Evolutionary conservation across 1,140 invertebrate genomes (phyloP).

Genomic region (Wasmannia auropunctata): DNA sequence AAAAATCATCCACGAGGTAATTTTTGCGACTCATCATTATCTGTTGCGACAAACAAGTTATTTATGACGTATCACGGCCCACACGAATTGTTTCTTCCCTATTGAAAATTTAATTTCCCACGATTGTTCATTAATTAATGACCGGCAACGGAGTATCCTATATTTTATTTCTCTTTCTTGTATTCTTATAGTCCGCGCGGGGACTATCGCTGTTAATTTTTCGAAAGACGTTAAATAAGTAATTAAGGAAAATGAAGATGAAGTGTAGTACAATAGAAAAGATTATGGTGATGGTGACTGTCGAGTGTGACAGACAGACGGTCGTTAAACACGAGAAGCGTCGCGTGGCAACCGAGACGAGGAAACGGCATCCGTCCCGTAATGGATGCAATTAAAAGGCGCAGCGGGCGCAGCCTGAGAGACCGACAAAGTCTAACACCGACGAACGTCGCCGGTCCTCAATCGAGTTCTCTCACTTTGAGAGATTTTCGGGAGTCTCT

Average conservation of each 20-base stretch:
- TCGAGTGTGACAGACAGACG: neutral
- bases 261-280: constrained; percentile 1
- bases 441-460: constrained; percentile 11
- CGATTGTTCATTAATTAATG: neutral
- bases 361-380: constrained; percentile 27
- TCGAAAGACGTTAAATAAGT: neutral
- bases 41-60: neutral
- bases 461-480: constrained; percentile 38
- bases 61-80: neutral
- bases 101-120: constrained; percentile 16
- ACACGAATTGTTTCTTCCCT: neutral
- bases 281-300: neutral
- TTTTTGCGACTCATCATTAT: neutral
- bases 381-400: constrained; percentile 80
- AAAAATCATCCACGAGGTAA: neutral
- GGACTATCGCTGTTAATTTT: neutral
- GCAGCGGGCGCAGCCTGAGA: constrained; percentile 66
- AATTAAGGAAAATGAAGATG: neutral
- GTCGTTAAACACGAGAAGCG: constrained; percentile 28
- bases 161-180: neutral
- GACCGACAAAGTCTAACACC: neutral
- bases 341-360: constrained; percentile 12
- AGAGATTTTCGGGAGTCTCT: constrained; percentile 55
- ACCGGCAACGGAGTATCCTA: neutral
- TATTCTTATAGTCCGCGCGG: neutral